Conservation (phyloP, 2,888 invertebrate genomes). For the Gari tellinella region DNA sequence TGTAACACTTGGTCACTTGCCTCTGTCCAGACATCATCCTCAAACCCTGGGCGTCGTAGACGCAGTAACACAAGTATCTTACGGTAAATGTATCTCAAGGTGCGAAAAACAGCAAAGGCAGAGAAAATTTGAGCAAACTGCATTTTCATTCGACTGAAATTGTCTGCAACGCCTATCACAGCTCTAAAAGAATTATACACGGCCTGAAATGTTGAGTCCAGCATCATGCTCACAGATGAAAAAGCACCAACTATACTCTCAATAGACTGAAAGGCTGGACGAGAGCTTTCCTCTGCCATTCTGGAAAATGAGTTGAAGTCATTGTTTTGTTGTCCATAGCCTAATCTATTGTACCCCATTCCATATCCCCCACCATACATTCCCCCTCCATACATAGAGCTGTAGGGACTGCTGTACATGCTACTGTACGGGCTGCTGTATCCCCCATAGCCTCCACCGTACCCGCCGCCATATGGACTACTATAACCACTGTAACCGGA, state of each 20-base stretch:
- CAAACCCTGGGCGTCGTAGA: slow-evolving; percentile 83
- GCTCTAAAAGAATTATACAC: slow-evolving; percentile 98
- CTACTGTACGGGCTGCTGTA: slow-evolving; percentile 61
- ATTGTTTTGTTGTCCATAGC: slow-evolving; percentile 46
- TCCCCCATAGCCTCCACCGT: slow-evolving; percentile 61
- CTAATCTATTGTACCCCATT: slow-evolving; percentile 68
- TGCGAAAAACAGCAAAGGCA: slow-evolving; percentile 92
- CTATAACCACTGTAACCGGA: slow-evolving; percentile 41
- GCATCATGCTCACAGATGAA: slow-evolving; percentile 97
- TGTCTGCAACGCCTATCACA: slow-evolving; percentile 97
- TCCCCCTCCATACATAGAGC: slow-evolving; percentile 59
- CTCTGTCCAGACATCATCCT: slow-evolving; percentile 83
- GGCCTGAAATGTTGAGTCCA: slow-evolving; percentile 98
- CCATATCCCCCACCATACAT: slow-evolving; percentile 49
- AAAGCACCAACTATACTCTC: slow-evolving; percentile 96
- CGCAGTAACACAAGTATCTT: slow-evolving; percentile 89
- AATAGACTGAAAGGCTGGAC: slow-evolving; percentile 97
- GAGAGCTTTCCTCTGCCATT: slow-evolving; percentile 95
- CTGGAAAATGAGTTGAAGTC: slow-evolving; percentile 87
- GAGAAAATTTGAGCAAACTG: slow-evolving; percentile 95
- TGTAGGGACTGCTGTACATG: slow-evolving; percentile 39
- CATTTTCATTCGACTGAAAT: slow-evolving; percentile 93
- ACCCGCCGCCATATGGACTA: slow-evolving; percentile 20
- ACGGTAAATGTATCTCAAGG: slow-evolving; percentile 92
- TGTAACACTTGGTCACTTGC: slow-evolving; percentile 71